Evolutionary conservation across 2,888 invertebrate genomes (phyloP).

Genomic region (Drosophila mettleri): DNA sequence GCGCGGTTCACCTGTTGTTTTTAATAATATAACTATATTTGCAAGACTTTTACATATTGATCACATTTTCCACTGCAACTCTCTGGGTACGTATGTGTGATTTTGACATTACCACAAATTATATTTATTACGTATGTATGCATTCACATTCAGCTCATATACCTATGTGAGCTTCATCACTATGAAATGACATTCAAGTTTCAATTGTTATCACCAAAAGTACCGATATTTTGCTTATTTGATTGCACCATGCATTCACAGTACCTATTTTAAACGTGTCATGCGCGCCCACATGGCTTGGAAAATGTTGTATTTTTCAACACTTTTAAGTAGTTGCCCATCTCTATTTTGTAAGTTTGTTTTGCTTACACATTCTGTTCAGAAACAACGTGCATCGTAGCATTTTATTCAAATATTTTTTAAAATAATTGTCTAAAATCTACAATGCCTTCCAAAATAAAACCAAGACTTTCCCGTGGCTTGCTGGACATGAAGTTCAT

Average conservation of each 20-base stretch:
- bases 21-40: neutral
- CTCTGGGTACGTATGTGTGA: neutral
- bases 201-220: neutral
- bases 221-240: constrained; percentile 6
- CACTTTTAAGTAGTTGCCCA: constrained; percentile 23
- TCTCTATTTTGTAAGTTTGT: constrained; percentile 42
- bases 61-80: neutral
- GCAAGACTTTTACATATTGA: neutral
- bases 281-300: constrained; percentile 32
- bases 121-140: too few relatives aligned
- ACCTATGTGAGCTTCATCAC: neutral
- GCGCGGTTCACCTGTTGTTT: neutral
- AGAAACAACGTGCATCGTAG: constrained; percentile 53
- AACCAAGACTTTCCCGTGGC: constrained; percentile 88
- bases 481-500: constrained; percentile 94
- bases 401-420: neutral
- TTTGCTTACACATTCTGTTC: constrained; percentile 50
- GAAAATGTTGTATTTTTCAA: constrained; percentile 17
- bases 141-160: neutral
- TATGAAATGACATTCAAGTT: neutral
- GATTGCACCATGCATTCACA: constrained; percentile 1
- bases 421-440: neutral
- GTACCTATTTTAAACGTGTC: constrained; percentile 27
- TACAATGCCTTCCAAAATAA: constrained; percentile 74
- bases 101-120: neutral